Percentiles rank a stretch among this genome's conserved stretches.
Evolutionary conservation across 2,888 invertebrate species (phyloP).

Genomic region (Stenichneumon culpator): DNA sequence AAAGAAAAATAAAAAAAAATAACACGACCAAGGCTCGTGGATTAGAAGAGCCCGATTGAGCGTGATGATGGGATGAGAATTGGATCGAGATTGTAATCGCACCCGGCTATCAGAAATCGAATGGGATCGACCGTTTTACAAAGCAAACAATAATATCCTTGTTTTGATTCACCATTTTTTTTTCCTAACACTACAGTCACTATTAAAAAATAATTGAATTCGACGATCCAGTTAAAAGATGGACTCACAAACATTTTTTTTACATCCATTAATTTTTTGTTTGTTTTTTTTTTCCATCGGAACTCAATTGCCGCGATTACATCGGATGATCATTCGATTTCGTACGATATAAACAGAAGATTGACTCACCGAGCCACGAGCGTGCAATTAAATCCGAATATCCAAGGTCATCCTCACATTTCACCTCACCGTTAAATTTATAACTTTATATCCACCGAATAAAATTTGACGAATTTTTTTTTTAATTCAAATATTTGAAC

Average conservation of each 20-base stretch:
- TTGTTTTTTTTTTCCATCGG: background rate
- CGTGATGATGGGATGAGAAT: conserved; percentile 55
- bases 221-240: background rate
- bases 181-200: background rate
- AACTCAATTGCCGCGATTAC: background rate
- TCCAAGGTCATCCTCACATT: conserved; percentile 39
- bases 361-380: conserved; percentile 42
- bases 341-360: background rate
- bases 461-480: background rate
- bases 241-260: background rate
- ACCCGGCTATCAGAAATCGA: conserved; percentile 22
- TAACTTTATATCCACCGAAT: background rate
- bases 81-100: conserved; percentile 56
- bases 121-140: background rate
- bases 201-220: background rate
- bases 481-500: background rate
- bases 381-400: conserved; percentile 48
- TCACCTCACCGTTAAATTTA: conserved; percentile 19
- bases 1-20: background rate
- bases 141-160: background rate
- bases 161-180: background rate
- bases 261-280: background rate
- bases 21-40: background rate
- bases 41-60: conserved; percentile 56
- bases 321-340: conserved; percentile 8